Evolutionary conservation across 2,888 invertebrate genomes (phyloP), one percentile per base, ranked within the genome.

Genomic region (Charanyca ferruginea): DNA sequence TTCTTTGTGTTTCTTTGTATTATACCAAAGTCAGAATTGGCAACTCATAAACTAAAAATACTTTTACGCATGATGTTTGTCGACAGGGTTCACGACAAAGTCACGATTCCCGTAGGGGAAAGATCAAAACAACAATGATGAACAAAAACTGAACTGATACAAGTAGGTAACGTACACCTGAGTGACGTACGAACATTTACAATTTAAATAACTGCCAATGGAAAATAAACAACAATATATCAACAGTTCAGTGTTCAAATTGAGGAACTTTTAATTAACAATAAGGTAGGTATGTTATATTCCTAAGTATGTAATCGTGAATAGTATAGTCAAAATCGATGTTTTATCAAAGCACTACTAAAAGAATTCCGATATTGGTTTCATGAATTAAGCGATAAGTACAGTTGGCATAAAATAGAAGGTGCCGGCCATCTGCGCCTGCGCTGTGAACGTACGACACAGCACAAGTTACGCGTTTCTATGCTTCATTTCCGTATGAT

Each of bases 401-500:
- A 38, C 23, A 45, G 28, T 66, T 42, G 41, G 47, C 22, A 28
- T 22, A 35, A 53, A 59, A 18, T 57, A 32, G 48, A 55, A 44
- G 57, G n/a, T 16, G 45, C 22, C 11, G 38, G 18, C 23, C 20
- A n/a, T 32, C 49, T 61, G 35, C 54, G 22, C 35, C 3, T 11
- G 42, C 22, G 20, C 20, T 1, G 16, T 11, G 11, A 9, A 9
- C 32, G 11, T 28, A 8, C 28, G 0, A 28, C 28, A 25, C 48
- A n/a, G 8, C 28, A 25, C 48, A n/a, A n/a, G 52, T 3, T 77
- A 79, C 80, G 75, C 57, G 79, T 75, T 82, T 76, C 78, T 83
- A 73, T 80, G 25, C 86, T 90, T 89, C 85, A 87, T 90, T 91
- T 91, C 91, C 91, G 90, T 80, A 73, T 84, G 85, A 83, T 89